Evolutionary conservation across 2,113 vertebrate genomes (phyloP).

Genomic region (Rhea americana): DNA sequence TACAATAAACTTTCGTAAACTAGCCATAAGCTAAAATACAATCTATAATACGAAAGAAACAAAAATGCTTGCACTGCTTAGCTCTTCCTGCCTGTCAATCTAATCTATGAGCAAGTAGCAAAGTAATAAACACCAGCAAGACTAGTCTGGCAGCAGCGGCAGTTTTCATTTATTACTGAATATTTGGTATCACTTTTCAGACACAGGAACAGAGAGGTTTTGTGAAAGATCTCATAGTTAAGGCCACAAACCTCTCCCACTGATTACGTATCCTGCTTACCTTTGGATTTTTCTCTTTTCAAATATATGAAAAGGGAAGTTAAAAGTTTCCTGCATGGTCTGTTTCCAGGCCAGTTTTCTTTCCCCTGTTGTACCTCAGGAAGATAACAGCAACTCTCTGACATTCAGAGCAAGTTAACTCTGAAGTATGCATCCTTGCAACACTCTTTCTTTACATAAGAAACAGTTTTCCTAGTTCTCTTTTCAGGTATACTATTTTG

Average conservation of each 20-base stretch:
- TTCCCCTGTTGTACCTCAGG: not conserved
- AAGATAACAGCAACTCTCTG: not conserved
- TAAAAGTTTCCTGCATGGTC: not conserved
- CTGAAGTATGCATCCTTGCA: not conserved
- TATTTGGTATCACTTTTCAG: not conserved
- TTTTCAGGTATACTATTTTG: not conserved
- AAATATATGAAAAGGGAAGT: not conserved
- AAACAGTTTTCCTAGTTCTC: not conserved
- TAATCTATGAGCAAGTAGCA: not conserved
- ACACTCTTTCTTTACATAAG: not conserved
- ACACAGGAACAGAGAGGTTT: not conserved
- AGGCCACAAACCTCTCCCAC: not conserved
- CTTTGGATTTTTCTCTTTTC: not conserved
- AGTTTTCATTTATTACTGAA: not conserved
- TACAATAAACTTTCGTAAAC: not conserved
- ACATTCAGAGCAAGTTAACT: not conserved
- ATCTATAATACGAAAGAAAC: not conserved
- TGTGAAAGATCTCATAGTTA: not conserved
- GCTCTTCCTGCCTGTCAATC: not conserved
- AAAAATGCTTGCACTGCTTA: not conserved
- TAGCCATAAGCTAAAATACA: not conserved
- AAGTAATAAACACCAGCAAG: not conserved
- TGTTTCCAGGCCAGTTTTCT: not conserved
- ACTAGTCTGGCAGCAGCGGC: not conserved
- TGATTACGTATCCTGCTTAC: not conserved